These are phyloP conservation scores for Circaetus gallicus DNA, from an alignment of 2,113 vertebrate species.

Conservation along the genomic window DNA sequence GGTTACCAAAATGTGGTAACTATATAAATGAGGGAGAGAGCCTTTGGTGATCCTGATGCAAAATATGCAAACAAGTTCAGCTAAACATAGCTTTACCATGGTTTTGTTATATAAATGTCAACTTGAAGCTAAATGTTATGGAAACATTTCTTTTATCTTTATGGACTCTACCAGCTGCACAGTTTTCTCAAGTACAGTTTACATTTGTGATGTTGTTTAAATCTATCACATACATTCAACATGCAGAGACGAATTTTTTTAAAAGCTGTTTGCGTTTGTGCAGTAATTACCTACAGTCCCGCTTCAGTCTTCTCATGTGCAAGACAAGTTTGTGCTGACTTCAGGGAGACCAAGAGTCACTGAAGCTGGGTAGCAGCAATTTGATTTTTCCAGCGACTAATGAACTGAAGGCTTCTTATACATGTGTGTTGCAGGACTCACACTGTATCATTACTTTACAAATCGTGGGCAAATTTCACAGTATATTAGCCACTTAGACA, in stretches of 20 bases:
- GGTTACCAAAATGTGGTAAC: slow-evolving; percentile 38
- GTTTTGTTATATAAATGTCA: slow-evolving; percentile 67
- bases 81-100: slow-evolving; percentile 62
- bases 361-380: not conserved
- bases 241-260: slow-evolving; percentile 22
- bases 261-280: slow-evolving; percentile 12
- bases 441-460: not conserved
- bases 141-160: slow-evolving; percentile 64
- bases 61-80: slow-evolving; percentile 55
- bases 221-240: slow-evolving; percentile 36
- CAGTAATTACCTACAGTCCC: not conserved
- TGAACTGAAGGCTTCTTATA: not conserved
- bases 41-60: slow-evolving; percentile 8
- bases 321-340: not conserved
- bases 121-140: slow-evolving; percentile 60
- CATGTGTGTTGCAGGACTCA: not conserved
- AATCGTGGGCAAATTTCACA: not conserved
- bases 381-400: not conserved
- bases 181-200: slow-evolving; percentile 51
- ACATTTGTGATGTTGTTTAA: slow-evolving; percentile 59
- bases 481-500: not conserved
- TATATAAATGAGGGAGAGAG: slow-evolving; percentile 19
- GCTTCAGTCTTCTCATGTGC: not conserved
- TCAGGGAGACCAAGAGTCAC: not conserved
- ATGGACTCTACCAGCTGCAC: slow-evolving; percentile 44